Percentiles rank a stretch among this genome's conserved stretches.
Conservation (phyloP, 2,888 invertebrate genomes). For the Melolontha melolontha region DNA sequence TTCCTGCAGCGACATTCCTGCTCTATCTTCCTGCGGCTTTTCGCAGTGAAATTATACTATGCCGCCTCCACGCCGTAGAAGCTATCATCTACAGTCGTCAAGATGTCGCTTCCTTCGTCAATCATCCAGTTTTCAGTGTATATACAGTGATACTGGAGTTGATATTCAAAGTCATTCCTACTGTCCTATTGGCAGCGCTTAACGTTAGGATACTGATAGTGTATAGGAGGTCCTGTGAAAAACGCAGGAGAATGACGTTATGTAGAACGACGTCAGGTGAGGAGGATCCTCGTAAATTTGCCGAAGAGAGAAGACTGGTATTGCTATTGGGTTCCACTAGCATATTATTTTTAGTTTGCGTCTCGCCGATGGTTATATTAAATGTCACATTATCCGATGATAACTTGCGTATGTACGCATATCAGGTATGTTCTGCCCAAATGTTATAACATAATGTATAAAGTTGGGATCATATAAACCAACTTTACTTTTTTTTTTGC, state of each 20-base stretch:
- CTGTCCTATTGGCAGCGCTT: constrained; percentile 73
- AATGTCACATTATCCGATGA: constrained; percentile 76
- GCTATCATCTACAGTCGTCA: constrained; percentile 69
- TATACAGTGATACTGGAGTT: constrained; percentile 75
- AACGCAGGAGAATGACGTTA: constrained; percentile 74
- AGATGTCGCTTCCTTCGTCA: constrained; percentile 59
- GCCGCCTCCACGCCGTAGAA: constrained; percentile 67
- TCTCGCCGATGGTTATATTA: constrained; percentile 78
- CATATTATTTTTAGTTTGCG: constrained; percentile 76
- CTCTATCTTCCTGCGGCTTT: constrained; percentile 78
- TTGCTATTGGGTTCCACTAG: constrained; percentile 76
- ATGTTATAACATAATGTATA: no score
- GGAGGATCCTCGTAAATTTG: constrained; percentile 75
- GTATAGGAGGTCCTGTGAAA: constrained; percentile 75
- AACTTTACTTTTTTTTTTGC: no score
- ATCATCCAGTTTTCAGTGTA: constrained; percentile 63
- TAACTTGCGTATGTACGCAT: constrained; percentile 72
- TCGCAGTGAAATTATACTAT: constrained; percentile 71
- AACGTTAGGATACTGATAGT: constrained; percentile 76
- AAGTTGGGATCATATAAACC: no score
- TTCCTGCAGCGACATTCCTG: constrained; percentile 74
- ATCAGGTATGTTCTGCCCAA: constrained; percentile 70
- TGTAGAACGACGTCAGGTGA: constrained; percentile 70
- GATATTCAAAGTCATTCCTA: constrained; percentile 77
- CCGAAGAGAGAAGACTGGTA: constrained; percentile 76